phyloP scores from a whole-genome alignment of 2,888 invertebrate species.

The Brachyptera putata region DNA sequence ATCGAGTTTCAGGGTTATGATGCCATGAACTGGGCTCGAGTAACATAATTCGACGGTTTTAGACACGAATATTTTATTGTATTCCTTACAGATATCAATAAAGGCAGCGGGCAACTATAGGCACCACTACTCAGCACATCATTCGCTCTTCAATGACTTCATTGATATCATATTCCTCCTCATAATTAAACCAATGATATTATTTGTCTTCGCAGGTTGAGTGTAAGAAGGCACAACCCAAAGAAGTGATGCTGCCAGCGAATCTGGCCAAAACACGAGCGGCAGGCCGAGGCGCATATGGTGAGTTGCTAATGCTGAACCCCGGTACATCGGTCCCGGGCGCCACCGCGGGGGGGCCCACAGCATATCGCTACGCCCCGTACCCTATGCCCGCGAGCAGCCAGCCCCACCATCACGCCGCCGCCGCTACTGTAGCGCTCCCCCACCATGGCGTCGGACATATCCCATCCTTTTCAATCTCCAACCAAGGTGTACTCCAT shows the following conservation, averaged over 20 bases:
- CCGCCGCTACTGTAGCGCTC: constrained; percentile 41
- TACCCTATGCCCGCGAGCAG: constrained; percentile 54
- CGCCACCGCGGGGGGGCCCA: constrained; percentile 39
- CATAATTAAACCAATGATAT: constrained; percentile 5
- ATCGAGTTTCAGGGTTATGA: too few species aligned
- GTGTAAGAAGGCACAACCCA: constrained; percentile 99
- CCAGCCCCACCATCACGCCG: constrained; percentile 22
- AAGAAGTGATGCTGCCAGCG: constrained; percentile 99
- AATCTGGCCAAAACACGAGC: constrained; percentile 94
- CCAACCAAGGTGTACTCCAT: constrained; percentile 41
- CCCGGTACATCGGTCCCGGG: constrained; percentile 43
- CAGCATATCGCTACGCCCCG: constrained; percentile 57
- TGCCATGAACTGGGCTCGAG: too few species aligned
- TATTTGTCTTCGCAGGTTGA: constrained; percentile 73
- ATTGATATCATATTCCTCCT: too few species aligned
- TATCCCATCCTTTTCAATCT: constrained; percentile 34
- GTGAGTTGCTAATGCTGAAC: constrained; percentile 92
- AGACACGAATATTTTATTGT: too few species aligned
- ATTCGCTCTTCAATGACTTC: too few species aligned
- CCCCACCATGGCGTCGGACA: constrained; percentile 42
- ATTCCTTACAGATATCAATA: too few species aligned
- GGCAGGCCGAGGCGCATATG: constrained; percentile 93
- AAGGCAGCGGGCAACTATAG: too few species aligned
- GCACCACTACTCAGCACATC: too few species aligned
- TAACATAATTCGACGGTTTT: too few species aligned